Base-by-base conservation (phyloP, 2,113 vertebrate species). In the Psettodes erumei region DNA sequence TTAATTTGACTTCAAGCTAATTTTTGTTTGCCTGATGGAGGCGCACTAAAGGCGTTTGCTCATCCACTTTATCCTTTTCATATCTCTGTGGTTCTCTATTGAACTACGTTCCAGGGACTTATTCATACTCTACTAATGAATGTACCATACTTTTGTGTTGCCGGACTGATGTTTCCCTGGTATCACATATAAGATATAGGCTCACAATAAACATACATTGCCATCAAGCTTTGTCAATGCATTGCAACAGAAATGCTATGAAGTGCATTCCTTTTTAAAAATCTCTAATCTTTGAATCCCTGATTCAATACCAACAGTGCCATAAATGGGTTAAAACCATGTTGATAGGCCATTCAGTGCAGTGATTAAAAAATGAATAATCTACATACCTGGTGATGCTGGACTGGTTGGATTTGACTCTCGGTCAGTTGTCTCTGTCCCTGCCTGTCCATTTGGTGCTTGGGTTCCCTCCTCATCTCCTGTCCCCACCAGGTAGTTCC, bases 401-500 rank as follows among this genome's bases (percentile, higher is more conserved):
- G 73, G 59, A 8, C 30, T 76, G 25, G 86, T 28, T 15, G 50
- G 21, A 55, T 77, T 30, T 5, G 72, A 56, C 18, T 18, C 53
- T 2, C 63, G 40, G 0, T 75, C 28, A 1, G 33, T 28, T 18
- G 56, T 82, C 47, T 81, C 75, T 0, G 32, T 73, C 18, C 6
- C 48, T 6, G 21, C 4, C 8, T 67, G 45, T 15, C 2, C 71
- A 33, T 48, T 81, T 1, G 79, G 47, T 23, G 55, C 50, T 62
- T 61, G 40, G 27, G 83, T 85, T 37, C 58, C 74, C 16, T 70
- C 67, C 55, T 82, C 85, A 19, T 77, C 80, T 19, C 7, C 88
- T 15, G 23, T 56, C 25, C 90, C 91, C 0, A 80, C 61, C 63
- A 94, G 76, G 75, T 92, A 93, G 81, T 87, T 93, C 93, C 93